Conservation (phyloP, 2,888 invertebrate species). For the Atherix ibis region DNA sequence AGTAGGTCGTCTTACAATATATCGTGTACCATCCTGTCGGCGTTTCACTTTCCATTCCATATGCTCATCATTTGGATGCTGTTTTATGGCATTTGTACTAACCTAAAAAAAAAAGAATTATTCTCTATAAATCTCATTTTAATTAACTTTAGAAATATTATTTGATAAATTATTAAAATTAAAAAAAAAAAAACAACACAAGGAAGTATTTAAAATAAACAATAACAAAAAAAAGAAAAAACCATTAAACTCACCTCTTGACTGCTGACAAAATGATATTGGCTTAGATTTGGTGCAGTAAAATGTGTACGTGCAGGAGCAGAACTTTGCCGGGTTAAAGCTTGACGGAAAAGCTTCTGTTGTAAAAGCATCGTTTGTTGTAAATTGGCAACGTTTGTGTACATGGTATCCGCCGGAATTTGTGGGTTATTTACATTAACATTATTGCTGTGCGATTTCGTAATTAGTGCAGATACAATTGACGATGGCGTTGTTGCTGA, state of each 20-base stretch:
- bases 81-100: conserved; percentile 9
- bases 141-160: background rate
- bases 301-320: conserved; percentile 25
- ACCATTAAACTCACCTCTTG: conserved; percentile 38
- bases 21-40: conserved; percentile 57
- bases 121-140: background rate
- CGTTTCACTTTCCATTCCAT: conserved; percentile 66
- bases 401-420: conserved; percentile 44
- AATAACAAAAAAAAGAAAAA: too few species aligned
- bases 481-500: too few species aligned
- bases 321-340: conserved; percentile 28
- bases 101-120: conserved; percentile 9
- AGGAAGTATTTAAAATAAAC: conserved; percentile 6
- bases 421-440: conserved; percentile 4
- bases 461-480: conserved; percentile 8
- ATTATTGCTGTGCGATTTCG: conserved; percentile 4
- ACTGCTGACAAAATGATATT: conserved; percentile 42
- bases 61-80: conserved; percentile 18
- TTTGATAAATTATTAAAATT: background rate
- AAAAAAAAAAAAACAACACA: background rate
- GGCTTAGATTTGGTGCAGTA: conserved; percentile 40
- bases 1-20: conserved; percentile 56
- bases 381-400: conserved; percentile 50
- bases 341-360: conserved; percentile 44
- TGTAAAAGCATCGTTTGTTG: conserved; percentile 53